A percentile compares a stretch with the other conserved stretches of the same genome.
phyloP scores from a whole-genome alignment of 2,888 invertebrate genomes.

The Synergus itoensis region DNA sequence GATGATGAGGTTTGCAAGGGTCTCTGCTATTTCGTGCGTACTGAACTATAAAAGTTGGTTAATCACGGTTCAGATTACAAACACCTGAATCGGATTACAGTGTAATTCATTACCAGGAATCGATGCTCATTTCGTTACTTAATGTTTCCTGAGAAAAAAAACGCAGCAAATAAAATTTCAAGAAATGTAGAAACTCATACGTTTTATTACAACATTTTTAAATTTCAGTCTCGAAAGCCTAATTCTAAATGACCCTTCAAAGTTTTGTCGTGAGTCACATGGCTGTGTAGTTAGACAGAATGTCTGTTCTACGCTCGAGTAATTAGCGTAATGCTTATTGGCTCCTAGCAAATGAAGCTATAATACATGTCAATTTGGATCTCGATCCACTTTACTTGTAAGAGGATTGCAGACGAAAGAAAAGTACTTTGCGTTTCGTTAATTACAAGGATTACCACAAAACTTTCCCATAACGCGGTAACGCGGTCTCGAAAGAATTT shows the following conservation, averaged over 20 bases:
- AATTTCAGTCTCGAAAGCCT: not conserved
- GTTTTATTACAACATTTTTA: no score
- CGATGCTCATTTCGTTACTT: not conserved
- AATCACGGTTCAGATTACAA: not conserved
- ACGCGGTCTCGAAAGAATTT: no score
- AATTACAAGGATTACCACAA: not conserved
- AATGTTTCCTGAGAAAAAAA: no score
- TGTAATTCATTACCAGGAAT: not conserved
- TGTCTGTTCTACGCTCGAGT: slow-evolving; percentile 1
- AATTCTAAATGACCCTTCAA: not conserved
- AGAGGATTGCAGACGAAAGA: not conserved
- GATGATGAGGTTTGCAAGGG: not conserved
- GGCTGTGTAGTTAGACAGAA: not conserved
- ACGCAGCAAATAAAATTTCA: no score
- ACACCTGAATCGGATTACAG: not conserved
- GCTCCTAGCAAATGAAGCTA: not conserved
- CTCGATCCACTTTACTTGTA: slow-evolving; percentile 23
- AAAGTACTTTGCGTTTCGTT: slow-evolving; percentile 1
- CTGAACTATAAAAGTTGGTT: not conserved
- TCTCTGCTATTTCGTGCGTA: not conserved
- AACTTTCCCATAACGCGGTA: not conserved
- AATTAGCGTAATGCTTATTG: slow-evolving; percentile 26
- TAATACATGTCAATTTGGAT: slow-evolving; percentile 1
- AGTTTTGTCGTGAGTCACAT: not conserved
- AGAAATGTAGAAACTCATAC: no score